Evolutionary conservation across 2,113 vertebrate genomes (phyloP).

Genomic region (Stegostoma tigrinum): DNA sequence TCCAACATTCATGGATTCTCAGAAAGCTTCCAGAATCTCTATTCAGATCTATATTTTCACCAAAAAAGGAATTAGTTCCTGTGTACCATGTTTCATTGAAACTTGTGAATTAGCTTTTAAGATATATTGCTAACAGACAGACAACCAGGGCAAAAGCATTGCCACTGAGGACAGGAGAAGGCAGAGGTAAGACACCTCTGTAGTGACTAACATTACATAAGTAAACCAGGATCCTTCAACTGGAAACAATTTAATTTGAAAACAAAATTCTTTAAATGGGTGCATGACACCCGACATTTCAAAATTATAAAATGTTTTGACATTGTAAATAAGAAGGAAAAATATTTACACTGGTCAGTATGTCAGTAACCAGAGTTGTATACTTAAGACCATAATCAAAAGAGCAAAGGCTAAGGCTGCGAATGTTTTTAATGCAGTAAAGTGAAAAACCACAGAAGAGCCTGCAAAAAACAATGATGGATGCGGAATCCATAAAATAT

Average conservation of each 20-base stretch:
- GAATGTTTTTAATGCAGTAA: background rate
- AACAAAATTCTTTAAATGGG: background rate
- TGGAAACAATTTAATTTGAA: background rate
- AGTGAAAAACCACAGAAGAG: background rate
- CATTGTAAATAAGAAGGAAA: background rate
- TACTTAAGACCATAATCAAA: background rate
- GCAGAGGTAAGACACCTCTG: background rate
- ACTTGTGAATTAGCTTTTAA: background rate
- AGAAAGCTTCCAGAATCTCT: too few species aligned
- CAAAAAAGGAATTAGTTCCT: background rate
- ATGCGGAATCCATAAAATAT: background rate
- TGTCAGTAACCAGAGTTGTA: background rate
- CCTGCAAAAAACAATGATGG: background rate
- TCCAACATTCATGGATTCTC: too few species aligned
- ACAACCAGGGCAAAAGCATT: background rate
- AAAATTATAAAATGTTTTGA: background rate
- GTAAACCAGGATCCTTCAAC: background rate
- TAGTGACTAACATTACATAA: background rate
- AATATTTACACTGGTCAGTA: background rate
- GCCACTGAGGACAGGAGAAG: too few species aligned
- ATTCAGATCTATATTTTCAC: too few species aligned
- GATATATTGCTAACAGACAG: background rate
- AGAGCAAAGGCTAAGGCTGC: background rate
- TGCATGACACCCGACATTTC: background rate
- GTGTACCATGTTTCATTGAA: too few species aligned